A percentile compares a stretch with the other conserved stretches of the same genome.
Evolutionary conservation across 1,140 invertebrate species (phyloP).

Genomic region (Heliconius hewitsoni): DNA sequence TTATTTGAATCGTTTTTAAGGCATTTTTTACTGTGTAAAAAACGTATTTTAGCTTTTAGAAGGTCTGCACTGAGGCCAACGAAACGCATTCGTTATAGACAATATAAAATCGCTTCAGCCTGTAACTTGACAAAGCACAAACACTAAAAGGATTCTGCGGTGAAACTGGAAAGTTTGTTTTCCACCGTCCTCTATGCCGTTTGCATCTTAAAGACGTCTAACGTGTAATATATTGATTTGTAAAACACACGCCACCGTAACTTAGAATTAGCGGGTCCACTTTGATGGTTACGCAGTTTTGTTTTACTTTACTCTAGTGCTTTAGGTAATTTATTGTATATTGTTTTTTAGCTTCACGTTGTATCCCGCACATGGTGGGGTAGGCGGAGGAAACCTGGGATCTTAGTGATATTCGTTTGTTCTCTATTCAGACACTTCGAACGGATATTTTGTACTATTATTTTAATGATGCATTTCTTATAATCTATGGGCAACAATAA

Average conservation of each 20-base stretch:
- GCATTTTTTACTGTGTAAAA: too few species aligned
- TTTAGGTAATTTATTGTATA: background rate
- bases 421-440: too few species aligned
- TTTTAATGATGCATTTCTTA: too few species aligned
- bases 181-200: constrained; percentile 45
- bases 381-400: too few species aligned
- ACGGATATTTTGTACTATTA: too few species aligned
- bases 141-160: constrained; percentile 68
- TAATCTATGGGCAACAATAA: too few species aligned
- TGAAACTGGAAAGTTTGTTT: constrained; percentile 63
- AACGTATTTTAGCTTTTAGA: too few species aligned
- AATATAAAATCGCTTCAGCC: constrained; percentile 31
- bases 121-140: constrained; percentile 29
- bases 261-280: constrained; percentile 18
- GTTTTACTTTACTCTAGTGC: background rate
- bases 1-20: too few species aligned
- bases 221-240: constrained; percentile 50
- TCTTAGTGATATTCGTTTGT: too few species aligned
- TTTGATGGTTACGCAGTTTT: background rate
- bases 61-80: too few species aligned
- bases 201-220: constrained; percentile 56
- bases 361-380: background rate
- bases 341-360: background rate
- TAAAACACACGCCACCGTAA: constrained; percentile 40
- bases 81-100: background rate